A percentile compares a stretch with the other conserved stretches of the same genome.
phyloP scores from a whole-genome alignment of 37 sponge, comb jelly and placozoan species.

The Spongilla lacustris region DNA sequence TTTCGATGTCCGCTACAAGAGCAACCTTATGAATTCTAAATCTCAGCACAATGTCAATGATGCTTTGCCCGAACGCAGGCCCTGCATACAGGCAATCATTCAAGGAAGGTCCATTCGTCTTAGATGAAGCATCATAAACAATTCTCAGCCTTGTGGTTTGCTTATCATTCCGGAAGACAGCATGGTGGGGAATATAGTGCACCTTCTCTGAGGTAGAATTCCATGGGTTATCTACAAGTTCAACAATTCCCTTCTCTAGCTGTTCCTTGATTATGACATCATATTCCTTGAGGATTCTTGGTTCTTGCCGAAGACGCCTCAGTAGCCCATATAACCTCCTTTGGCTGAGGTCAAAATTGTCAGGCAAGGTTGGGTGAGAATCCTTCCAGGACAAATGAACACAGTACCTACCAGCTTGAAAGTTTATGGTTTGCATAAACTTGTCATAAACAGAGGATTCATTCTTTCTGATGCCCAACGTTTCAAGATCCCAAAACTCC shows the following conservation, averaged over 20 bases:
- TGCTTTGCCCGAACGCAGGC: neutral
- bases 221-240: neutral
- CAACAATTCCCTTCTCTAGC: conserved; percentile 23
- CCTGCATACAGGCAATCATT: conserved; percentile 24
- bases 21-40: too few species aligned
- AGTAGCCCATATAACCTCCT: conserved; percentile 20
- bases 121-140: conserved; percentile 25
- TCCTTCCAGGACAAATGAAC: conserved; percentile 26
- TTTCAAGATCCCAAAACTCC: conserved; percentile 30
- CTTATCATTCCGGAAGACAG: conserved; percentile 14
- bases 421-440: conserved; percentile 4
- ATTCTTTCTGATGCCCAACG: conserved; percentile 6
- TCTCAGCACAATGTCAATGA: conserved; percentile 15
- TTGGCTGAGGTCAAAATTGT: conserved; percentile 4
- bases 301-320: conserved; percentile 3
- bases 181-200: conserved; percentile 40
- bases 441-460: conserved; percentile 27
- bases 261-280: conserved; percentile 34
- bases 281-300: conserved; percentile 11
- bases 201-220: neutral
- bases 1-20: too few species aligned
- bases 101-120: neutral
- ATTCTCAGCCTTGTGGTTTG: conserved; percentile 8
- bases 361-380: conserved; percentile 4
- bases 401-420: neutral